Evolutionary conservation across 2,888 invertebrate genomes (phyloP).

Genomic region (Morpho deidamia): DNA sequence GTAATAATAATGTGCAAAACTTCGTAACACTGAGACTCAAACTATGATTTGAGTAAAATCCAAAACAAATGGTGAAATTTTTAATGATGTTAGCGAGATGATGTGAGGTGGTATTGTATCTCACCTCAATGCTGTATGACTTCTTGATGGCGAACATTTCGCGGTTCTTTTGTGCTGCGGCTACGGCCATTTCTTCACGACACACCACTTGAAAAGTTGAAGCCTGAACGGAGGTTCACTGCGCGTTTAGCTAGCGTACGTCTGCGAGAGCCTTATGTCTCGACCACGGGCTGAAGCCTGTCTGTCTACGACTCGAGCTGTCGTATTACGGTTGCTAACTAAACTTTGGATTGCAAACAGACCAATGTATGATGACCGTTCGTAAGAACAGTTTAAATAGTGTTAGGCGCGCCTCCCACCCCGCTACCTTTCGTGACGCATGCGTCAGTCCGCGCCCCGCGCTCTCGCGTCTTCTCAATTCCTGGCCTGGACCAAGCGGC

Average conservation of each 20-base stretch:
- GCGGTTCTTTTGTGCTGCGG: constrained; percentile 95
- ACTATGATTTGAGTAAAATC: background rate
- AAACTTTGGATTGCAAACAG: constrained; percentile 83
- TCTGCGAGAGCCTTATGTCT: constrained; percentile 75
- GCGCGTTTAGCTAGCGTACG: constrained; percentile 74
- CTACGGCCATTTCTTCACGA: constrained; percentile 87
- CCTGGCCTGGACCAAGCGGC: background rate
- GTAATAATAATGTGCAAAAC: background rate
- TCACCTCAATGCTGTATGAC: constrained; percentile 98
- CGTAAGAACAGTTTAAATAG: constrained; percentile 83
- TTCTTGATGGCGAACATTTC: constrained; percentile 98
- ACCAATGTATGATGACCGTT: constrained; percentile 83
- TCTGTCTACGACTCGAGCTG: constrained; percentile 77
- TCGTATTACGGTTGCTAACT: constrained; percentile 79
- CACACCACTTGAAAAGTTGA: constrained; percentile 69
- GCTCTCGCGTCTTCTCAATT: constrained; percentile 30
- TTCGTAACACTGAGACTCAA: background rate
- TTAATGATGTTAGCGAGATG: constrained; percentile 9
- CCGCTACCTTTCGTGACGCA: constrained; percentile 78
- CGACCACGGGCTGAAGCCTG: constrained; percentile 81
- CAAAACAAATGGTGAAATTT: background rate
- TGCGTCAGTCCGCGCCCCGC: constrained; percentile 75
- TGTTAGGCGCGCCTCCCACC: constrained; percentile 77
- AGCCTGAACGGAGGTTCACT: constrained; percentile 75
- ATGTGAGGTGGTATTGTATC: constrained; percentile 40